These are phyloP conservation scores for Myrmophylax atrothorax DNA, from an alignment of 2,113 vertebrate species.

Conservation along the genomic window DNA sequence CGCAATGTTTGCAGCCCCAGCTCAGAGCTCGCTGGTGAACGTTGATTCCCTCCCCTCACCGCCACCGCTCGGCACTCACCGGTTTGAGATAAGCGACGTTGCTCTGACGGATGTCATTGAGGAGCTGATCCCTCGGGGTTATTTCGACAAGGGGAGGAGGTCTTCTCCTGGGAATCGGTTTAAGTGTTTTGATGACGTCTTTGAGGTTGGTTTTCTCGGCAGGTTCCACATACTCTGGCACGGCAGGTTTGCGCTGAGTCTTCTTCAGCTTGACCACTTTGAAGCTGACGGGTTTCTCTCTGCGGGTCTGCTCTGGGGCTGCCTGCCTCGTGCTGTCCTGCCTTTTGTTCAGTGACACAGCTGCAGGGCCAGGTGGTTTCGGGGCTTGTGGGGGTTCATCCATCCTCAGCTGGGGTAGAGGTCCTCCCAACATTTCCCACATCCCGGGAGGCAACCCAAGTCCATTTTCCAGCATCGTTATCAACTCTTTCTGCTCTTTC, in stretches of 20 bases:
- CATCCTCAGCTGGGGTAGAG: conserved; percentile 64
- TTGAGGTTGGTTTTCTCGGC: conserved; percentile 87
- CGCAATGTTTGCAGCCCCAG: rapidly evolving
- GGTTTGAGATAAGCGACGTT: conserved; percentile 93
- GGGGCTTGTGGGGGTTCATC: conserved; percentile 59
- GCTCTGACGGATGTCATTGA: conserved; percentile 91
- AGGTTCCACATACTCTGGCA: conserved; percentile 52
- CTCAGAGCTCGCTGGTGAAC: rapidly evolving
- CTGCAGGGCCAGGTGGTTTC: not conserved
- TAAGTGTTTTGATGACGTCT: conserved; percentile 90
- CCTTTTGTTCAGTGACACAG: not conserved
- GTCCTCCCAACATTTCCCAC: conserved; percentile 85
- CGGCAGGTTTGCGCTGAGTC: conserved; percentile 73
- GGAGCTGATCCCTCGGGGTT: conserved; percentile 89
- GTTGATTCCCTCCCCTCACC: rapidly evolving
- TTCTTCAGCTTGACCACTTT: conserved; percentile 76
- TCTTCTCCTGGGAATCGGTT: conserved; percentile 87
- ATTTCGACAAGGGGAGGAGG: conserved; percentile 85
- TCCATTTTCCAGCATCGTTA: conserved; percentile 85
- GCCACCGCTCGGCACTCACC: conserved; percentile 54
- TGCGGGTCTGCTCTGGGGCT: not conserved
- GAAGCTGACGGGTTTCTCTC: conserved; percentile 60
- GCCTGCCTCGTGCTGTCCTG: conserved; percentile 40
- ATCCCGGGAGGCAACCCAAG: conserved; percentile 88
- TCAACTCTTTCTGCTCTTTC: conserved; percentile 83